These are phyloP conservation scores for Benitochromis conjunctus DNA, from an alignment of 2,113 vertebrate species.

Conservation along the genomic window DNA sequence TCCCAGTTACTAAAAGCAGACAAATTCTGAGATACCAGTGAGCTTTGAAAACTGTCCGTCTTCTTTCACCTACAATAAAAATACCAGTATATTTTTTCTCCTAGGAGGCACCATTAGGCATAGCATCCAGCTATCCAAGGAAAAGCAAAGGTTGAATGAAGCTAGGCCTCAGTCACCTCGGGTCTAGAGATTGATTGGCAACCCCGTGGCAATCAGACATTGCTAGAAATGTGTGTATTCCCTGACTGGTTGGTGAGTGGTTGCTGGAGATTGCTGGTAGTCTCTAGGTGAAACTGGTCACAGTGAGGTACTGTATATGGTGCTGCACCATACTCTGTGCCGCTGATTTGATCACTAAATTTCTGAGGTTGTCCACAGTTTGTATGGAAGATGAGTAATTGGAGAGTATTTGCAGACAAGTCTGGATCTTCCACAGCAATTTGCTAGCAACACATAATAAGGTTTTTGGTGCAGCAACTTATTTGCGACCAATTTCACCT, in stretches of 20 bases:
- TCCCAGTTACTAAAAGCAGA: not conserved
- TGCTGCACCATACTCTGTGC: not conserved
- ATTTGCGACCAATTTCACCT: not conserved
- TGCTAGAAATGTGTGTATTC: not conserved
- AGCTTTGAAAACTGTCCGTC: not conserved
- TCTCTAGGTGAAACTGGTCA: not conserved
- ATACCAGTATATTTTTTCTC: not conserved
- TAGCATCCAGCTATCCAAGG: not conserved
- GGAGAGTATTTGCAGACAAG: not conserved
- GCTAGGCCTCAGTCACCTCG: not conserved
- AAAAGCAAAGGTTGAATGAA: not conserved
- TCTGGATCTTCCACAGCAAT: not conserved
- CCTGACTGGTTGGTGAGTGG: not conserved
- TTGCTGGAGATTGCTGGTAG: not conserved
- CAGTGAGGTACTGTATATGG: not conserved
- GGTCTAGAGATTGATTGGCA: not conserved
- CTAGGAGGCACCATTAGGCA: not conserved
- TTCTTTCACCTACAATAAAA: not conserved
- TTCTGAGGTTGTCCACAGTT: not conserved
- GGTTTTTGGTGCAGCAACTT: not conserved
- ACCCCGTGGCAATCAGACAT: not conserved
- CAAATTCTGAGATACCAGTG: not conserved
- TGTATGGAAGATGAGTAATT: not conserved
- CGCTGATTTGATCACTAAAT: not conserved
- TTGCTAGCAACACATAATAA: not conserved